Evolutionary conservation across 2,888 invertebrate species (phyloP), one percentile per base, ranked within the genome.

Genomic region (Lacanobia oleracea): DNA sequence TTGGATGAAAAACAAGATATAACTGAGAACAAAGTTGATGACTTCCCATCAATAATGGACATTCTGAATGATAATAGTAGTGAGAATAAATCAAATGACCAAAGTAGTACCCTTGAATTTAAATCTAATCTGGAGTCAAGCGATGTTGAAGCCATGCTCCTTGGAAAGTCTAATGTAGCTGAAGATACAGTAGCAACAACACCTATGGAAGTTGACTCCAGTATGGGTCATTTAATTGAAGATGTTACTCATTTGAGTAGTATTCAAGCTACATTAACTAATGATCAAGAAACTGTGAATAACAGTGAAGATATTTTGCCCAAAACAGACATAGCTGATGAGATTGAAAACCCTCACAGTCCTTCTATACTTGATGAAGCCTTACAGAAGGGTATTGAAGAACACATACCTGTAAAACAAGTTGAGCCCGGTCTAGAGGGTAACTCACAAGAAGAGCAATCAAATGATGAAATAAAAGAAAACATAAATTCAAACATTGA

Each of bases 1-100:
- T 68, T 83, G 65, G 91, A 90, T n/a, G 89, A 81, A 43, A 94
- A 93, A 86, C 75, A 77, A 62, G 94, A 95, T 81, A 92, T 63
- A 40, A 66, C 63, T 0, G 85, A 84, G 45, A 75, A 92, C 43
- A 90, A 90, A 85, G 88, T 88, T 61, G 95, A 96, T 88, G 96
- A 96, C 56, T 96, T 95, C 81, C 96, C 96, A 62, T 96, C 96
- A n/a, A 96, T 96, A 75, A 93, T 96, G 93, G 96, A 96, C 71
- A 95, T 96, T 74, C 88, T 96, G n/a, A 95, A 90, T 85, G 89
- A 92, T 72, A 93, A 92, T 81, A 84, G 90, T 72, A 91, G 88
- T 87, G 87, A 83, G 48, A 88, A 79, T 74, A 89, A 89, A 81
- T 59, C 85, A 64, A 88, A 67, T 81, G 89, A 91, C 74, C 90